Conservation (phyloP, 2,888 invertebrate species). For the Trissolcus brochymenae region DNA sequence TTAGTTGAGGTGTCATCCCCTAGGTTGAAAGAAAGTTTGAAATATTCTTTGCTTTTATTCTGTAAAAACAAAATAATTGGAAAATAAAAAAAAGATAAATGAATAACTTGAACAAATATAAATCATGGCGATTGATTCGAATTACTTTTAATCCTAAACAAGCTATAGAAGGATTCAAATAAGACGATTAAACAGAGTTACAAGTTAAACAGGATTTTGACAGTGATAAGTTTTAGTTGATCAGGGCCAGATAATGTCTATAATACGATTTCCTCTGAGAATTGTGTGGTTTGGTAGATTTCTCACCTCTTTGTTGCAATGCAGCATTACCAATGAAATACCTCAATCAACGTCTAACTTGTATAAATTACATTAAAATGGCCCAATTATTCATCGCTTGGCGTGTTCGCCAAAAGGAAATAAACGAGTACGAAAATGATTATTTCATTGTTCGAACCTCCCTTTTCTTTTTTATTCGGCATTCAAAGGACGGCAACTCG, state of each 20-base stretch:
- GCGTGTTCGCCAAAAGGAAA: too few relatives aligned
- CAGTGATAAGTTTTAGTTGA: conserved; percentile 27
- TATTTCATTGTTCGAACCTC: too few relatives aligned
- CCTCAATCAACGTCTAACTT: conserved; percentile 25
- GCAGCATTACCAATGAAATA: conserved; percentile 14
- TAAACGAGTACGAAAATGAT: too few relatives aligned
- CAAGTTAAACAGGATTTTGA: conserved; percentile 21
- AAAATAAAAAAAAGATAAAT: too few relatives aligned
- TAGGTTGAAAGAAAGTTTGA: not conserved
- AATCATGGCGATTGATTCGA: not conserved
- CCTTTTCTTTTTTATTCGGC: too few relatives aligned
- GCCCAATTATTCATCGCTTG: conserved; percentile 8
- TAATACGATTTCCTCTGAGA: conserved; percentile 23
- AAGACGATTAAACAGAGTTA: not conserved
- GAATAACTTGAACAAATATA: too few relatives aligned
- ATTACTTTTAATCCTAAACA: not conserved
- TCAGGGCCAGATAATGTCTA: conserved; percentile 25
- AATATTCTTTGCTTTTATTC: too few relatives aligned
- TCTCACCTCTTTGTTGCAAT: not conserved
- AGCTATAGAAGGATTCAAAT: too few relatives aligned
- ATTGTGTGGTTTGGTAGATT: conserved; percentile 16
- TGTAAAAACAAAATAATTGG: too few relatives aligned
- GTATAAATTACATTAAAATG: conserved; percentile 6
- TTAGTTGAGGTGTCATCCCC: not conserved
- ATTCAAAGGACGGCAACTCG: too few relatives aligned